Percentiles rank a stretch among this genome's conserved stretches.
These are phyloP conservation scores for Zaprionus kolodkinae DNA, from an alignment of 1,140 invertebrate genomes.

Conservation along the genomic window DNA sequence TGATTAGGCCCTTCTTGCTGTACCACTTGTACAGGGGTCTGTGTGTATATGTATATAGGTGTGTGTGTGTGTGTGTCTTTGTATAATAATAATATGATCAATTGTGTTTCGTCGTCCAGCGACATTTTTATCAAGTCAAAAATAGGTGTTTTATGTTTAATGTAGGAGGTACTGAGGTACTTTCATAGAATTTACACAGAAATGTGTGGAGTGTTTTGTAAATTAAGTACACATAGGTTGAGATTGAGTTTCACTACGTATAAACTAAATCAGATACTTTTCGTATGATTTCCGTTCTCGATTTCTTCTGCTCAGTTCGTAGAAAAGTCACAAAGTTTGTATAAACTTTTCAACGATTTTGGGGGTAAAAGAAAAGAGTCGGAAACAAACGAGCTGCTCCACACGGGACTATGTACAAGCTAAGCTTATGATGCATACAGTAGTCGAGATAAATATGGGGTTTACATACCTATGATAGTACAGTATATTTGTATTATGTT, in stretches of 20 bases:
- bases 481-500: slow-evolving; percentile 17
- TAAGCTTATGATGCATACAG: slow-evolving; percentile 39
- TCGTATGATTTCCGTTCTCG: background rate
- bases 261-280: background rate
- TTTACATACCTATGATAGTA: slow-evolving; percentile 7
- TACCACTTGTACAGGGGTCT: slow-evolving; percentile 4
- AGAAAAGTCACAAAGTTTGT: background rate
- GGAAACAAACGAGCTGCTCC: slow-evolving; percentile 2
- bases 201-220: slow-evolving; percentile 8
- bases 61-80: slow-evolving; percentile 11
- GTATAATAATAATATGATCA: slow-evolving; percentile 9
- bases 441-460: slow-evolving; percentile 10
- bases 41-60: background rate
- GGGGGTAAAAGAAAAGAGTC: background rate
- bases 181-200: slow-evolving; percentile 2
- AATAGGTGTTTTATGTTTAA: slow-evolving; percentile 12
- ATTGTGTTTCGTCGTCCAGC: slow-evolving; percentile 66
- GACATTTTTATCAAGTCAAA: slow-evolving; percentile 70
- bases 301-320: background rate
- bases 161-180: background rate
- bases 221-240: slow-evolving; percentile 23
- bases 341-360: background rate
- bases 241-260: slow-evolving; percentile 19
- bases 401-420: slow-evolving; percentile 56
- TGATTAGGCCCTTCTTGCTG: slow-evolving; percentile 23